Base-by-base conservation (phyloP, 2,113 vertebrate species). In the Perca flavescens region DNA sequence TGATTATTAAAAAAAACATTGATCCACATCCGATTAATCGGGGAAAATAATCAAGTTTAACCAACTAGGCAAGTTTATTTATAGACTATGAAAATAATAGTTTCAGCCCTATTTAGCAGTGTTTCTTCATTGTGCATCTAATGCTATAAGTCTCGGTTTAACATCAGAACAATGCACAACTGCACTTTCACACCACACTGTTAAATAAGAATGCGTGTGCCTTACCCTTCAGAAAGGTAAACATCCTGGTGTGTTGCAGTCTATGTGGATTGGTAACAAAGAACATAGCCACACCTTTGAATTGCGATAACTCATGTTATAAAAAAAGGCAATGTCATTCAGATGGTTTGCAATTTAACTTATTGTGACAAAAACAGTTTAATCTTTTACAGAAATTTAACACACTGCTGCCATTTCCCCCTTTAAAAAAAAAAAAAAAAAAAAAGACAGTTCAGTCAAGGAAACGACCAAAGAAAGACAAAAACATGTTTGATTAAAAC, bases 301-400 rank as follows among this genome's bases (percentile, higher is more conserved):
- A 9, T 57, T 66, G 15, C n/a, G 11, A 80, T 11, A 68, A 56
- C 31, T 74, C 49, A 43, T 7, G 28, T 74, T 77, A 49, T 65
- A 90, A 74, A 57, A 82, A 89, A 43, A 90, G 31, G 47, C 43
- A 65, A 68, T 69, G 75, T 60, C 46, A 83, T 21, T 68, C 71
- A 82, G 82, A 79, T 17, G 1, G 19, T 67, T 74, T 74, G 63
- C 83, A 79, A 77, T 71, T 83, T 47, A 81, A 47, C 60, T 49
- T 34, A 17, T 5, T 63, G 16, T 11, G 22, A 75, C 31, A 64
- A 31, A 54, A 78, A 34, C 12, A 15, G 3, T 2, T 57, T 14
- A 0, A 40, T 52, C 9, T 40, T 57, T 74, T 57, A 77, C 17
- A 82, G 7, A 73, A 69, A 66, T 53, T 21, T 31, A 64, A 67